Evolutionary conservation across 2,888 invertebrate species (phyloP), one percentile per base, ranked within the genome.

Genomic region (Stenotaenia linearis): DNA sequence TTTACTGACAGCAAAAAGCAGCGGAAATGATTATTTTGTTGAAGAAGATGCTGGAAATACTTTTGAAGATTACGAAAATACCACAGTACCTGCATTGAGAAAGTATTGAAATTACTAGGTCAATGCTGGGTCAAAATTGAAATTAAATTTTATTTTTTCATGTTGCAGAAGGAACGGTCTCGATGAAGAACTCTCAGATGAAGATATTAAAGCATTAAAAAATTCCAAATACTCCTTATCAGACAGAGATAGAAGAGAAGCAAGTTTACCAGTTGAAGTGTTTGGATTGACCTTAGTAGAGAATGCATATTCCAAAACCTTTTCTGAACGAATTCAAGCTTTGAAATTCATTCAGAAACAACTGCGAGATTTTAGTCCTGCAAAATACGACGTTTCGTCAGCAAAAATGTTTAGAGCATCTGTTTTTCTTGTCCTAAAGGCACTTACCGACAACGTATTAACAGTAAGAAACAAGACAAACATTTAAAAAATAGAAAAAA

Each of bases 251-350:
- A 83, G 85, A 82, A 82, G 86, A 56, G 88, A 96, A 86, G 97
- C 97, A 0, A 94, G 95, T 0, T 86, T 95, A 80, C 95, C 96
- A 0, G 95, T 97, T 84, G 89, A 96, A 79, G 94, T 97, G 61
- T 97, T 97, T 87, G 97, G 96, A 80, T 92, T 92, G 86, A 92
- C 93, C 78, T 86, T 97, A 88, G 97, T 94, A 86, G 95, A 96
- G 86, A 93, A 93, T 84, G 94, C 95, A 86, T 95, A 93, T 86
- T 94, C 95, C 5, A 94, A 95, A 84, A 94, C 93, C 86, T 96
- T 93, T 86, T 90, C 94, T 75, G 95, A 95, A 85, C 94, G 95
- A 84, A 95, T 95, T 85, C 94, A 95, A 84, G 95, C 95, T 0
- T 86, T 96, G n/a, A 89, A 91, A 81, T 89, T 91, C 21, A 86